Conservation (phyloP, 2,113 vertebrate species). For the Cephalopholis sonnerati region DNA sequence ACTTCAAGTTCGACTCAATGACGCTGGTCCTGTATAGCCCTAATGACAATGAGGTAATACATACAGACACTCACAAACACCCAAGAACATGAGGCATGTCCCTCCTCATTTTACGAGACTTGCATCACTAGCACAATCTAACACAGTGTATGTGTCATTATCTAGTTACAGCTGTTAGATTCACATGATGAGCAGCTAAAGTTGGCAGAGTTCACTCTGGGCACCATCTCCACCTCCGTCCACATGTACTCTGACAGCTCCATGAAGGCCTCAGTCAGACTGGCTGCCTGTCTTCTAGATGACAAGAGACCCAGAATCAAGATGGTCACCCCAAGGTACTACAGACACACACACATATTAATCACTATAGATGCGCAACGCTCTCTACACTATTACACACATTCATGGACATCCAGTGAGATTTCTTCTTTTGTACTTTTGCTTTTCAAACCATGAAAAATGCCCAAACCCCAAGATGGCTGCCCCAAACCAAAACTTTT, state of each 20-base stretch:
- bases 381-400: not conserved
- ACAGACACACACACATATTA: not conserved
- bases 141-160: slow-evolving; percentile 4
- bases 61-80: not conserved
- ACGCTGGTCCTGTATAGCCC: slow-evolving; percentile 90
- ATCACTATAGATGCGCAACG: not conserved
- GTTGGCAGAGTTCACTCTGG: slow-evolving; percentile 94
- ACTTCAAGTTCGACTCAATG: slow-evolving; percentile 94
- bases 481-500: not conserved
- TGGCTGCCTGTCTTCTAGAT: slow-evolving; percentile 93
- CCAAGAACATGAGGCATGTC: not conserved
- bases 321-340: slow-evolving; percentile 92
- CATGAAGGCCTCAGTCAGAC: slow-evolving; percentile 89
- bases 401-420: not conserved
- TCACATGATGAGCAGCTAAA: slow-evolving; percentile 88
- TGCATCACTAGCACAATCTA: not conserved
- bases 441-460: not conserved
- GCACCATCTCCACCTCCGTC: slow-evolving; percentile 90
- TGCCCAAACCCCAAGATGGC: not conserved
- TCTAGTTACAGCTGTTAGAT: slow-evolving; percentile 75
- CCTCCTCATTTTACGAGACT: not conserved
- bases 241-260: slow-evolving; percentile 93
- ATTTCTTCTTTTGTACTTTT: not conserved
- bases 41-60: slow-evolving; percentile 84
- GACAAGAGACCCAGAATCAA: slow-evolving; percentile 92